Evolutionary conservation across 2,888 invertebrate species (phyloP), one percentile per base, ranked within the genome.

Genomic region (Ophion costatus): DNA sequence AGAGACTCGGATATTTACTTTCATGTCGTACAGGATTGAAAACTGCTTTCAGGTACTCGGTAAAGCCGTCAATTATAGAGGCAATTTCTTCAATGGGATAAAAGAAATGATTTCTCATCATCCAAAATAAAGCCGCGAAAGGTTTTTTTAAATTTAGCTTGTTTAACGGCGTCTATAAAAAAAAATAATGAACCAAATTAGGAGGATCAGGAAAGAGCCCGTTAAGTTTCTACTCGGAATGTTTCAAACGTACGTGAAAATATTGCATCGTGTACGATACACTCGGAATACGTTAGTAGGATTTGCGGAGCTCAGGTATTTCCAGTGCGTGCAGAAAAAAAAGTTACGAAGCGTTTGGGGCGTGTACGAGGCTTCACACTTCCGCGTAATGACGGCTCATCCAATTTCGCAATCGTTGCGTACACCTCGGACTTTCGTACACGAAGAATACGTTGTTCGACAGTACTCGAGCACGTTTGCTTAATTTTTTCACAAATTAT

Each of bases 371-470:
- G 70, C 63, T 83, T 87, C 56, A 57, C 84, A 83, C 83, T 86
- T 86, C 86, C 87, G 87, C 57, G 81, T 83, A 84, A 86, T 74
- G 84, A 76, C 45, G 66, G 76, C 59, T 83, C 69, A 69, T 59
- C 76, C 64, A 42, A 59, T 74, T 78, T 83, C 56, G 69, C 83
- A 83, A 80, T 80, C 70, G 71, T 80, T 64, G 42, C 70, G 45
- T 24, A 51, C 75, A 71, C 29, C 66, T 51, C 71, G 59, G 22
- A 45, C 63, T 22, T 7, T 45, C 64, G 20, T 64, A 1, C 74
- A 22, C 45, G 17, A 17, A 51, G 51, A 51, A 51, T 24, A 33
- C 22, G 73, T 5, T 79, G 42, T 24, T 64, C 73, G 42, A 66
- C 9, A 71, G 73, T 73, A 29, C 20, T 9, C 42, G 38, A 73